Evolutionary conservation across 2,113 vertebrate species (phyloP), one percentile per base, ranked within the genome.

Genomic region (Aspiorhynchus laticeps): DNA sequence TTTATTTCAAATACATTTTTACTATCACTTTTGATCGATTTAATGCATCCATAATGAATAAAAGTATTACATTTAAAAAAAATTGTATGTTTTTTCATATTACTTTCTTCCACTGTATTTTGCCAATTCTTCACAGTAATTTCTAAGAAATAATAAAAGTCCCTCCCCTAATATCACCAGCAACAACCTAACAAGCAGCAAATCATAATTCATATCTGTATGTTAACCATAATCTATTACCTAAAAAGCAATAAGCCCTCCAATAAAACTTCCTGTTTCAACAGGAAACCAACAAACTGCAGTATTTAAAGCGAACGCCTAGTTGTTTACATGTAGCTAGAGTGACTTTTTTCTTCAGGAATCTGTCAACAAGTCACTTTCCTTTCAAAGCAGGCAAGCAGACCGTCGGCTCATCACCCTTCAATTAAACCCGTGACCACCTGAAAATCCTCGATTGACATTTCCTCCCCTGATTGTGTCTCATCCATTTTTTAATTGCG

Each of bases 401-500:
- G 88, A 86, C 71, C 71, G 69, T 86, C 31, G 82, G 31, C 84
- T 90, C 89, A 86, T 88, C 87, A 84, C 74, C 80, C 75, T 80
- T 90, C 89, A 88, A 11, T 73, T 43, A 80, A 67, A 84, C 88
- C 82, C 88, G 90, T 90, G 93, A 92, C 93, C 93, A 94, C 91
- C 93, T 91, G 91, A 93, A 90, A 95, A 93, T 93, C 93, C 83
- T 89, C 92, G 74, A 94, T 94, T 93, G 94, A 94, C 93, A 94
- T 95, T 93, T 89, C 71, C 80, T 89, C 76, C 91, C 83, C 90
- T 92, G 93, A 94, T 95, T 95, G 93, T 93, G 93, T 94, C 93
- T 93, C 94, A 93, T 95, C 93, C 94, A 93, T 94, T 91, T 95
- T 95, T 95, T 95, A 96, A 96, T 95, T 95, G 94, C 89, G 92